Percentiles rank a stretch among this genome's conserved stretches.
These are phyloP conservation scores for Orestias chungarensis DNA, from an alignment of 2,797 vertebrate species.

Conservation along the genomic window DNA sequence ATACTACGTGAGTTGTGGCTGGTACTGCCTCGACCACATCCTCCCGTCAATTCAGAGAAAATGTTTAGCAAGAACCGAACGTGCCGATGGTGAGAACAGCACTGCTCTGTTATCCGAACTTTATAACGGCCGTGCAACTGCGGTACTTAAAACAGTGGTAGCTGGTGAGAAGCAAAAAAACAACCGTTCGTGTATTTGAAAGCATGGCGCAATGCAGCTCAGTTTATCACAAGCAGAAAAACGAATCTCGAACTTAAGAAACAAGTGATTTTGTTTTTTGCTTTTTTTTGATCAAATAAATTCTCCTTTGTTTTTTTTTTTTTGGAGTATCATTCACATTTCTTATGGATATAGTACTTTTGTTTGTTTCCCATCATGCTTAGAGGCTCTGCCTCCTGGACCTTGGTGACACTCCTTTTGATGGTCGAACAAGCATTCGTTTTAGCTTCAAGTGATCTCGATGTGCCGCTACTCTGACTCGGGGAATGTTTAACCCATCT, in stretches of 20 bases:
- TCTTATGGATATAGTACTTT: background rate
- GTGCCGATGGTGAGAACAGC: slow-evolving; percentile 19
- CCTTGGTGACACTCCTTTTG: slow-evolving; percentile 2
- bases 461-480: slow-evolving; percentile 42
- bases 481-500: slow-evolving; percentile 29
- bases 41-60: slow-evolving; percentile 51
- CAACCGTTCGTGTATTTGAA: slow-evolving; percentile 18
- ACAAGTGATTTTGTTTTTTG: background rate
- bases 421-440: background rate
- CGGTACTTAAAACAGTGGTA: slow-evolving; percentile 8
- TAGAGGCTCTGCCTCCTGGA: slow-evolving; percentile 8
- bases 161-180: slow-evolving; percentile 28
- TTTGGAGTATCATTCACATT: background rate
- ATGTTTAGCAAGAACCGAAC: slow-evolving; percentile 37
- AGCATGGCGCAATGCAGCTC: background rate
- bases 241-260: background rate
- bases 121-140: slow-evolving; percentile 4
- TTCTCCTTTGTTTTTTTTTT: background rate
- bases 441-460: slow-evolving; percentile 21
- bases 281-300: background rate
- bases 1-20: slow-evolving; percentile 44
- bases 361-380: background rate
- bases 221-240: background rate
- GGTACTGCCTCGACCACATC: slow-evolving; percentile 63
- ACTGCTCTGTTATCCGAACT: slow-evolving; percentile 20